These are phyloP conservation scores for Drosophila helvetica DNA, from an alignment of 2,888 invertebrate genomes.

Conservation along the genomic window DNA sequence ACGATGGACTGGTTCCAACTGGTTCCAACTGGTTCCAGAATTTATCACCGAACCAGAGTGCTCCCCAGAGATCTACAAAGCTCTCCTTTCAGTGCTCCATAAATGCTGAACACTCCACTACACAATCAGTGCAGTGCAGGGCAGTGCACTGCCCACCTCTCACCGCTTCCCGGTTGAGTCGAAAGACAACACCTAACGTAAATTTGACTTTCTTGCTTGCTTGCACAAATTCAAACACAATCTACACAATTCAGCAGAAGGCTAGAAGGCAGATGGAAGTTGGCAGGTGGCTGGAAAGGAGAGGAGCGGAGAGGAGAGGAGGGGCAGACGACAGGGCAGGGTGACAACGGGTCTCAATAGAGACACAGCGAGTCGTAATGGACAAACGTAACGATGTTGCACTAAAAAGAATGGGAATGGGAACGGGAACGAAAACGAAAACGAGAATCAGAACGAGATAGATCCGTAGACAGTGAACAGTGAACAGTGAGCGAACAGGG, in stretches of 20 bases:
- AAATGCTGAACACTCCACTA: conserved; percentile 7
- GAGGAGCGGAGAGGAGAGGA: conserved; percentile 32
- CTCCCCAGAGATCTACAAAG: conserved; percentile 1
- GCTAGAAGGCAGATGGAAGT: conserved; percentile 29
- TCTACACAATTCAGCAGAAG: conserved; percentile 50
- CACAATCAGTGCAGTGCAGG: conserved; percentile 13
- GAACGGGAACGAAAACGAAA: conserved; percentile 14
- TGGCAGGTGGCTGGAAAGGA: conserved; percentile 42
- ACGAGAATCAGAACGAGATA: conserved; percentile 22
- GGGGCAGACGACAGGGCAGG: conserved; percentile 4
- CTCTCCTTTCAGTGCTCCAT: conserved; percentile 7
- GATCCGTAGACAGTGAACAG: conserved; percentile 34
- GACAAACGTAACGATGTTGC: conserved; percentile 73
- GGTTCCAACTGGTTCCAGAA: neutral
- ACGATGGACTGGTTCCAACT: neutral
- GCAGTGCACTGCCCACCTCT: neutral
- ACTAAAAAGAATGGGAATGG: conserved; percentile 43
- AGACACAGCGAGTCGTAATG: conserved; percentile 66
- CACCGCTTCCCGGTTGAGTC: neutral
- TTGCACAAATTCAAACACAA: conserved; percentile 67
- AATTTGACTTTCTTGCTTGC: conserved; percentile 71
- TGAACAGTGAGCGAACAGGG: too few relatives aligned
- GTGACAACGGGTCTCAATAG: conserved; percentile 56
- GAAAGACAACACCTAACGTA: conserved; percentile 44
- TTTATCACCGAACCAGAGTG: neutral